These are phyloP conservation scores for Orthosia cruda DNA, from an alignment of 2,888 invertebrate genomes.

Conservation along the genomic window DNA sequence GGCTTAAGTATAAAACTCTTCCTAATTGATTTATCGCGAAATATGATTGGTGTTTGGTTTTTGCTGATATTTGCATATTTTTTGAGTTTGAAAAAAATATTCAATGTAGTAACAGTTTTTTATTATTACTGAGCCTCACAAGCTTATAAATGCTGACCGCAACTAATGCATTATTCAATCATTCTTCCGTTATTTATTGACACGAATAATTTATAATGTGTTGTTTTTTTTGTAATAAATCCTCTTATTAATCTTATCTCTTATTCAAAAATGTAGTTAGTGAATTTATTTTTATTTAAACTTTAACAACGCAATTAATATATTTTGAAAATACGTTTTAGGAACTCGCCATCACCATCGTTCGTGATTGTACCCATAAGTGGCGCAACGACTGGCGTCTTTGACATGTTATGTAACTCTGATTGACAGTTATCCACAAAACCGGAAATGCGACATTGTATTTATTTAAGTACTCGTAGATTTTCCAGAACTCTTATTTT, in stretches of 20 bases:
- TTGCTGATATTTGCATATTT: neutral
- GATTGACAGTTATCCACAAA: slow-evolving; percentile 67
- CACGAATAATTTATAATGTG: neutral
- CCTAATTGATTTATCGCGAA: slow-evolving; percentile 15
- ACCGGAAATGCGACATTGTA: slow-evolving; percentile 43
- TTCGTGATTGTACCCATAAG: slow-evolving; percentile 24
- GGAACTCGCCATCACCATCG: neutral
- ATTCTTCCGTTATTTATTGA: neutral
- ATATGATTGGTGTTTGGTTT: slow-evolving; percentile 11
- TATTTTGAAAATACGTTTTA: neutral
- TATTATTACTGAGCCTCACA: neutral
- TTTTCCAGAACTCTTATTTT: neutral
- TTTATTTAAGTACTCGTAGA: neutral
- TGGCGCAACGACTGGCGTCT: slow-evolving; percentile 63
- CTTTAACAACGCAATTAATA: too few relatives aligned
- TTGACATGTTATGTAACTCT: slow-evolving; percentile 68
- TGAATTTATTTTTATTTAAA: too few relatives aligned
- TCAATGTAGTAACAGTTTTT: neutral
- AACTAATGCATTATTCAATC: slow-evolving; percentile 2
- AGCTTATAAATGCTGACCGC: slow-evolving; percentile 2
- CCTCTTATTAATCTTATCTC: too few relatives aligned
- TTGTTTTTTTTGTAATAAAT: neutral
- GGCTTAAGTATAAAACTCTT: slow-evolving; percentile 20
- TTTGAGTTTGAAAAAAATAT: neutral
- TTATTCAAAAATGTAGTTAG: too few relatives aligned